phyloP scores from a whole-genome alignment of 1,140 invertebrate species.

The Eufriesea mexicana region DNA sequence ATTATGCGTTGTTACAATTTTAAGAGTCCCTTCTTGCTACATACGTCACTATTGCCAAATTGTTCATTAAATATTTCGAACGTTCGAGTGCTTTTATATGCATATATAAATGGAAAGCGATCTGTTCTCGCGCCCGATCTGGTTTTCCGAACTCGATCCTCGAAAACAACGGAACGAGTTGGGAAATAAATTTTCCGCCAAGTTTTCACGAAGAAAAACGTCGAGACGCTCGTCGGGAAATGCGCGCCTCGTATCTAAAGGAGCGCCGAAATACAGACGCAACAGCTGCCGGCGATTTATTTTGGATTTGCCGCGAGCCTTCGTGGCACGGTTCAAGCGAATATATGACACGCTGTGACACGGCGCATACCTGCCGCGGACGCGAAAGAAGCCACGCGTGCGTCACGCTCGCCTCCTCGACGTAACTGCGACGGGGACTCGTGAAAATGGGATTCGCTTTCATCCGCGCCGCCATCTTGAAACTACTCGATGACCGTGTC shows the following conservation, averaged over 20 bases:
- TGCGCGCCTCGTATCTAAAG: not conserved
- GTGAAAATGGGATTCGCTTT: not conserved
- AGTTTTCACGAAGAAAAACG: not conserved
- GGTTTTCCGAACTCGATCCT: too few species aligned
- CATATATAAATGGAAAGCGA: too few species aligned
- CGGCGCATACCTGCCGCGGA: conserved; percentile 32
- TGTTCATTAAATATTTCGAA: too few species aligned
- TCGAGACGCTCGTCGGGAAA: not conserved
- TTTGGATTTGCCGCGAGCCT: conserved; percentile 74
- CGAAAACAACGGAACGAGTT: not conserved
- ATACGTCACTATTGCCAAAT: too few species aligned
- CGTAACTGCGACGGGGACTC: not conserved
- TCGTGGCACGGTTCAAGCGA: conserved; percentile 9
- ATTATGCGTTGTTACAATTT: too few species aligned
- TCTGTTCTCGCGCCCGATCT: too few species aligned
- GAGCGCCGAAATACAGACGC: conserved; percentile 63
- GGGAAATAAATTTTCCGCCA: not conserved
- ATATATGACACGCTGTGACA: conserved; percentile 46
- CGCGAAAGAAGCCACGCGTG: conserved; percentile 21
- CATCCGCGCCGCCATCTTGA: not conserved
- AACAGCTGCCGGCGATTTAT: conserved; percentile 81
- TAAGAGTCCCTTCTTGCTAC: too few species aligned
- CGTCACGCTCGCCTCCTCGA: not conserved
- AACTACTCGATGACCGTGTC: too few species aligned
- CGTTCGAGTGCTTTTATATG: too few species aligned